Conservation (phyloP, 1,140 invertebrate genomes). For the Physella acuta region DNA sequence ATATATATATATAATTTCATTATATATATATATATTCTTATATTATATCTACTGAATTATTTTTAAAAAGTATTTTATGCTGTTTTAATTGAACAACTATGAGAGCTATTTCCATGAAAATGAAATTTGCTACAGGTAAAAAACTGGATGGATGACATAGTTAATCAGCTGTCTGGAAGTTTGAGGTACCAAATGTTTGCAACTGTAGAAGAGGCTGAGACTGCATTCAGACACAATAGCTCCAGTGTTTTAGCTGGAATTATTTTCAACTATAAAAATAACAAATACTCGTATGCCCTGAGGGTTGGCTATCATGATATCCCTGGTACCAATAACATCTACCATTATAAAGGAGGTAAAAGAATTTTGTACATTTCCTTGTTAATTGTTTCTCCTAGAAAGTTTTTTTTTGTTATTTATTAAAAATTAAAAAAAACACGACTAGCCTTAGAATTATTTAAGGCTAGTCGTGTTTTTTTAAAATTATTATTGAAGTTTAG, state of each 20-base stretch:
- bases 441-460: too few relatives aligned
- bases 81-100: background rate
- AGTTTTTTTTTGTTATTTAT: too few relatives aligned
- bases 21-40: background rate
- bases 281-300: conserved; percentile 23
- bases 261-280: conserved; percentile 21
- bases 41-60: background rate
- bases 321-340: background rate
- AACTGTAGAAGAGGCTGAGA: conserved; percentile 24
- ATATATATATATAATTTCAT: background rate
- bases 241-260: conserved; percentile 21
- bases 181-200: conserved; percentile 21
- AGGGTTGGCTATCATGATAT: conserved; percentile 19
- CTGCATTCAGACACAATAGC: conserved; percentile 21
- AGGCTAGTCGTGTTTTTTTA: too few relatives aligned
- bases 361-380: too few relatives aligned
- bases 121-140: conserved; percentile 22
- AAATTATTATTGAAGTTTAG: too few relatives aligned
- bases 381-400: too few relatives aligned
- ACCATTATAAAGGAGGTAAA: conserved; percentile 7
- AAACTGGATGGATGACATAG: conserved; percentile 32
- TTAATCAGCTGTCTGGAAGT: conserved; percentile 20
- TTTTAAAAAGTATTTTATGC: background rate
- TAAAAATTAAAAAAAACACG: too few relatives aligned
- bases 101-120: background rate